phyloP scores from a whole-genome alignment of 2,113 vertebrate genomes.

The Epinephelus moara region DNA sequence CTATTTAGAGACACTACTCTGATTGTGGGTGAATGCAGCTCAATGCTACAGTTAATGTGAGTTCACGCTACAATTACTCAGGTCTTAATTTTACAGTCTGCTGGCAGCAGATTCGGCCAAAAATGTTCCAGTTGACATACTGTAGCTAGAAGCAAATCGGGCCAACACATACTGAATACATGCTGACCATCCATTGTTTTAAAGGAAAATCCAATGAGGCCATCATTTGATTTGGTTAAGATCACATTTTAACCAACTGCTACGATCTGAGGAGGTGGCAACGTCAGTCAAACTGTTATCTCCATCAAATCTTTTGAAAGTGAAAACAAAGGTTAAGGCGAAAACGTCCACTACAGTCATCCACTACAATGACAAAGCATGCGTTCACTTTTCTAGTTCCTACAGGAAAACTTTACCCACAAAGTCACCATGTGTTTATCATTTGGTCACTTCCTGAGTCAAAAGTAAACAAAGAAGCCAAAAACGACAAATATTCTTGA shows the following conservation, averaged over 20 bases:
- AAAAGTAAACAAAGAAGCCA: too few species aligned
- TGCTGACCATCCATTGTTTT: not conserved
- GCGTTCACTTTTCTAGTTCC: too few species aligned
- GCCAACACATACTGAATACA: constrained; percentile 25
- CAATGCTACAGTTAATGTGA: constrained; percentile 10
- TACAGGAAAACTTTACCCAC: too few species aligned
- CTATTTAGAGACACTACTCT: constrained; percentile 4
- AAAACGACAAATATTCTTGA: too few species aligned
- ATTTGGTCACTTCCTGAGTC: too few species aligned
- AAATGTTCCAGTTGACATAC: constrained; percentile 42
- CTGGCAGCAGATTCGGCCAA: constrained; percentile 22
- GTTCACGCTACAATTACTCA: constrained; percentile 33
- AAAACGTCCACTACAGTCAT: not conserved
- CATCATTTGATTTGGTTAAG: not conserved
- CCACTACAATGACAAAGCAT: too few species aligned
- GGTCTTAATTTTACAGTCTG: constrained; percentile 42
- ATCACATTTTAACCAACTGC: not conserved
- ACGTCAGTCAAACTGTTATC: not conserved
- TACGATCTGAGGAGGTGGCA: not conserved
- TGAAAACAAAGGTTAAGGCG: not conserved
- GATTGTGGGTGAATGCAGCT: constrained; percentile 20
- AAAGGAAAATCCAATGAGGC: too few species aligned
- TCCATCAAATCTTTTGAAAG: not conserved
- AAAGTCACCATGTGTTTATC: too few species aligned
- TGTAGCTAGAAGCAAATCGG: constrained; percentile 11